Evolutionary conservation across 2,797 vertebrate species (phyloP), one percentile per base, ranked within the genome.

Genomic region (Megalops cyprinoides): DNA sequence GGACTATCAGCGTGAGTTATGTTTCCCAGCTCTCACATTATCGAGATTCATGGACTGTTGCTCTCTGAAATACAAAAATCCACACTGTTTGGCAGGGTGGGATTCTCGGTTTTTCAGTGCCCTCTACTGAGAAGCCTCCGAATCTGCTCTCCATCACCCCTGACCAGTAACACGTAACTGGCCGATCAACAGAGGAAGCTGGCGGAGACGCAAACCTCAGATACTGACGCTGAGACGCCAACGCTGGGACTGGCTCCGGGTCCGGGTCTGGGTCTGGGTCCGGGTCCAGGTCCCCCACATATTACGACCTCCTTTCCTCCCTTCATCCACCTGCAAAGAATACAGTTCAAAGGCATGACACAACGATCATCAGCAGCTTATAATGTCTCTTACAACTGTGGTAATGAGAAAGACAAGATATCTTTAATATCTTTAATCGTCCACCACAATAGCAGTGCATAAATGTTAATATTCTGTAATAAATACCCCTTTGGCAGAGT

Each of bases 1-100:
- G 89, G 86, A 88, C 96, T 91, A 96, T 97, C 95, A 93, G 82
- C 9, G 91, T 96, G 96, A 98, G 93, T 96, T 96, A 97, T 90
- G 96, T 91, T 93, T 91, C 95, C 94, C 92, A 78, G 92, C 49
- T 93, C 93, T 93, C 93, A 58, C 95, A 93, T 97, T 96, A 95
- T 93, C 20, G 87, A 95, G 96, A 97, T 96, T 96, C 96, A 96
- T 95, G 95, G 89, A 95, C 96, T 88, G 81, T 77, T 91, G 93
- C 91, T 94, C 93, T 93, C 94, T 85, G 86, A 94, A 95, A 84
- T 87, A 92, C 90, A 90, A 89, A 93, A 92, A 78, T 81, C 82
- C 90, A 85, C 89, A 90, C 88, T 87, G 55, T 89, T 89, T 85
- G 88, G 93, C 85, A 92, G 92, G 87, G 93, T 92, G 85, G 91